Conservation (phyloP, 2,888 invertebrate genomes). For the Eurois occulta region DNA sequence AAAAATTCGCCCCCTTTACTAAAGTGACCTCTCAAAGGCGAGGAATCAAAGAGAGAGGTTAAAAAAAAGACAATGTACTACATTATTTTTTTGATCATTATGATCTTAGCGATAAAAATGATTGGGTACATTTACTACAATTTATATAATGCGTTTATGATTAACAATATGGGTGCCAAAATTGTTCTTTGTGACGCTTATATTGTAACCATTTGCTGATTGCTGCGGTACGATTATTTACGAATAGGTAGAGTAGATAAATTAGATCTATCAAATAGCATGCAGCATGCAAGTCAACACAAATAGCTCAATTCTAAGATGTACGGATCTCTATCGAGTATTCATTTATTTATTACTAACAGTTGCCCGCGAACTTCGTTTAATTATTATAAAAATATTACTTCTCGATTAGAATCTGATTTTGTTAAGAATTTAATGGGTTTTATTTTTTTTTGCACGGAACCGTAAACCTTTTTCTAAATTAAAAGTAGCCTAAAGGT, state of each 20-base stretch:
- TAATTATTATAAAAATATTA: too few species aligned
- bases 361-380: too few species aligned
- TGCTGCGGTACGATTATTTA: background rate
- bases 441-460: too few species aligned
- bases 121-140: conserved; percentile 26
- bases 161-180: conserved; percentile 6
- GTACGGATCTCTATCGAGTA: background rate
- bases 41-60: background rate
- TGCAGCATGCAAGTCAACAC: background rate
- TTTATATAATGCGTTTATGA: conserved; percentile 46
- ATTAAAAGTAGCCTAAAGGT: too few species aligned
- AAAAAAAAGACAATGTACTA: background rate
- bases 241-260: background rate
- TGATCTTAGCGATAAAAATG: conserved; percentile 19
- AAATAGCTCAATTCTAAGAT: background rate
- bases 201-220: background rate
- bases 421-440: too few species aligned
- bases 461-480: too few species aligned
- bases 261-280: background rate
- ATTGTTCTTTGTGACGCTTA: background rate
- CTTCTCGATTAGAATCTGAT: too few species aligned
- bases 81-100: conserved; percentile 6
- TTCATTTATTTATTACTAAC: too few species aligned
- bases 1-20: background rate
- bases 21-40: background rate